Conservation (phyloP, 2,797 vertebrate genomes). For the Emydoidea blandingii region DNA sequence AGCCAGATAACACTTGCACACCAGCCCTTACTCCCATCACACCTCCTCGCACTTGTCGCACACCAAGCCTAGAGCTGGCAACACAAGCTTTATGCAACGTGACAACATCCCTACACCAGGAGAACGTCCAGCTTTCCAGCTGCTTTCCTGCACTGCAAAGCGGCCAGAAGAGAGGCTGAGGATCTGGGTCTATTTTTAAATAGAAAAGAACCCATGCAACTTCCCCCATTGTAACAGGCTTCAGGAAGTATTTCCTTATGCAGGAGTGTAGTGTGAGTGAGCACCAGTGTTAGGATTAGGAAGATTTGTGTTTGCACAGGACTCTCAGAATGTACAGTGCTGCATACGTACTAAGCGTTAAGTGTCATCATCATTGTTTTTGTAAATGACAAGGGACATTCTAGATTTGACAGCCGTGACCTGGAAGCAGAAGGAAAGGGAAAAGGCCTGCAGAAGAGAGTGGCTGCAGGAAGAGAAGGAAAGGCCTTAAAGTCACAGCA, state of each 20-base stretch:
- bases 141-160: not conserved
- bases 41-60: rapidly evolving
- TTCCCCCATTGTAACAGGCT: rapidly evolving
- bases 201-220: rapidly evolving
- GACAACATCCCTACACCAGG: not conserved
- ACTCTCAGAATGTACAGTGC: not conserved
- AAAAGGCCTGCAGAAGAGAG: not conserved
- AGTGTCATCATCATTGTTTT: not conserved
- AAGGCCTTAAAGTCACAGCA: not conserved
- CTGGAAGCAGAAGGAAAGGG: not conserved
- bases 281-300: rapidly evolving
- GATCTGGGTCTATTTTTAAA: not conserved
- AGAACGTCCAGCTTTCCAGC: not conserved
- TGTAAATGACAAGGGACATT: not conserved
- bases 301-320: rapidly evolving
- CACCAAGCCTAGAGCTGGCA: not conserved
- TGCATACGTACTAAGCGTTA: rapidly evolving
- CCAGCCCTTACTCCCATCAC: not conserved
- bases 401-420: not conserved
- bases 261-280: rapidly evolving
- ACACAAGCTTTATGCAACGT: not conserved
- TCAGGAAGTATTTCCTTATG: not conserved
- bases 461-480: not conserved
- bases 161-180: not conserved
- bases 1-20: not conserved